Base-by-base conservation (phyloP, 2,888 invertebrate genomes). In the Spialia ferax region DNA sequence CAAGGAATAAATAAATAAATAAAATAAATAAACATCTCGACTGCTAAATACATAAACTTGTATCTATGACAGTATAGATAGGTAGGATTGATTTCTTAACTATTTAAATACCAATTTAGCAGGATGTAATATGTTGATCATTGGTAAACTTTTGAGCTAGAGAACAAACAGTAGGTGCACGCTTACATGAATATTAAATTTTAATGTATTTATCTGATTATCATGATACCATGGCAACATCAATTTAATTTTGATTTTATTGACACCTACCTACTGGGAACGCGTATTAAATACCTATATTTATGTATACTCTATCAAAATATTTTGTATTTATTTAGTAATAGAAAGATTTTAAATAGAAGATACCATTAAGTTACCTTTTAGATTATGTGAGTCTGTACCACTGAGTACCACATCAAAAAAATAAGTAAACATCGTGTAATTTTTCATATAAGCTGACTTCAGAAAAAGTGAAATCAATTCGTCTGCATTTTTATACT, bases 51-150 rank as follows among this genome's bases (percentile, higher is more conserved):
- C n/a, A 18, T 13, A 20, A 15, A 10, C 29, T 45, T 60, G 45
- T 38, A 45, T 48, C 54, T 26, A 22, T 13, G 10, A 15, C 20
- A 45, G 0, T 11, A 26, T 54, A 26, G n/a, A n/a, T n/a, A n/a
- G n/a, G n/a, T 11, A 15, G 26, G 26, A 54, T 54, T 26, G 54
- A 23, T 54, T 52, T 26, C 15, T 54, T 29, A 32, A 56, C 32
- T 56, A 56, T 56, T 56, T 56, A 56, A 56, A 56, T 78, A 74
- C 70, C 71, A 73, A 75, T 72, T 80, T 81, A 88, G 77, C 89
- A 88, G 88, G 88, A 88, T 89, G 80, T 85, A 70, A 70, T 69
- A 70, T 80, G 75, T 82, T 79, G 71, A 69, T 74, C 71, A 70
- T 75, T 65, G 68, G 72, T 77, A 79, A 81, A 83, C 77, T 75